Conservation (phyloP, 92 coral and sea anemone species). For the Epizoanthus scotinus region DNA sequence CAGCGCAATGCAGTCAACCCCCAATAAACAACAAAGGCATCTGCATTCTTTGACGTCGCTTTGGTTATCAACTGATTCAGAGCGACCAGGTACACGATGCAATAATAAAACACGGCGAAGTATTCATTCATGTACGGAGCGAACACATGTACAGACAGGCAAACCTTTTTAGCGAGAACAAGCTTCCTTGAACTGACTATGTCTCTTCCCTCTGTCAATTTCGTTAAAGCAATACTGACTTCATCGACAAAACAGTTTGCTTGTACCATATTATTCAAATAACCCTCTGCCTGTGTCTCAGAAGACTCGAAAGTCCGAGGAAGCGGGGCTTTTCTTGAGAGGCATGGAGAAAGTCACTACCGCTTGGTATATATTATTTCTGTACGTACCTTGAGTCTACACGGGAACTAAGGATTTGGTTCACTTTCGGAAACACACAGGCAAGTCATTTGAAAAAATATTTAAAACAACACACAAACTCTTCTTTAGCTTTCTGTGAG, state of each 20-base stretch:
- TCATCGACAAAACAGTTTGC: neutral
- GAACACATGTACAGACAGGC: constrained; percentile 29
- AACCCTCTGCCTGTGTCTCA: constrained; percentile 4
- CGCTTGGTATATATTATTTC: neutral
- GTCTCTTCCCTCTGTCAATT: neutral
- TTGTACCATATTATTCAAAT: neutral
- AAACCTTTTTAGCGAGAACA: constrained; percentile 9
- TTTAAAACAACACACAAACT: neutral
- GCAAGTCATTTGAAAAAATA: neutral
- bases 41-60: constrained; percentile 6
- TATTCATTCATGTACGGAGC: neutral
- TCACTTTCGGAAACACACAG: constrained; percentile 15
- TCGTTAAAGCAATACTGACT: neutral
- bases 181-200: neutral
- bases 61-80: neutral
- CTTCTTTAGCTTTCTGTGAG: neutral
- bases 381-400: constrained; percentile 29
- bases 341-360: constrained; percentile 1
- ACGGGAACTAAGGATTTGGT: constrained; percentile 13
- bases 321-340: neutral
- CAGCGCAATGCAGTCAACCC: neutral
- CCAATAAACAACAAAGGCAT: constrained; percentile 1
- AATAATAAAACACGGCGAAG: constrained; percentile 18
- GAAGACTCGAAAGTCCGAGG: neutral
- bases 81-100: neutral